Base-by-base conservation (phyloP, 2,888 invertebrate genomes). In the Aphidoletes aphidimyza region DNA sequence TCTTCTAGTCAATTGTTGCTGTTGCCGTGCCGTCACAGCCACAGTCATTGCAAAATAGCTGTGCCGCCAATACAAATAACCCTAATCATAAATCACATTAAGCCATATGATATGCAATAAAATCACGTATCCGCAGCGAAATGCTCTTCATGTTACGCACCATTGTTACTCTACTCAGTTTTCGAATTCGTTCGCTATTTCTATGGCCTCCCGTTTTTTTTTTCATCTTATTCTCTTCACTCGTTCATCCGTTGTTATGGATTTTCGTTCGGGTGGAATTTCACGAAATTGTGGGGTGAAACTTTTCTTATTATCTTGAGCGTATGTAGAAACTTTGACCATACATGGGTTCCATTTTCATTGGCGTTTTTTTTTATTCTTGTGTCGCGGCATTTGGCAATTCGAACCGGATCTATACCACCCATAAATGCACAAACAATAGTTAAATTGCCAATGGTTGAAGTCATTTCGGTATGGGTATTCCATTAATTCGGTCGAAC, bases 21-120 rank as follows among this genome's bases (percentile, higher is more conserved):
- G 39, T 22, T n/a, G 54, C 22, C 54, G 54, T 54, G n/a, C 22
- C 5, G 1, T 54, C 54, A 22, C 54, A 11, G 2, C 19, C 22
- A 14, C 54, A 8, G 54, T 22, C 54, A 22, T 8, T 54, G 1
- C 54, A 22, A 54, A n/a, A 54, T 54, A 22, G 22, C 54, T 6
- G n/a, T 54, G 54, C 54, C 54, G 54, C 54, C 54, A 54, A 54
- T 54, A 54, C 54, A 54, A 54, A 54, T 54, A 54, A 54, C 78
- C 78, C 78, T 36, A 78, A 78, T 36, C 34, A 78, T 78, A 78
- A 78, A 78, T 78, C 78, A 78, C 78, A 36, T 78, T 78, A 78
- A 78, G 78, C 78, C 78, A 34, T 78, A 78, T 78, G 78, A 78
- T 78, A 78, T 78, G 78, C 78, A 30, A 78, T 78, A 78, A 78